Percentiles rank a stretch among this genome's conserved stretches.
phyloP scores from a whole-genome alignment of 2,797 vertebrate genomes.

The Tapirus indicus region DNA sequence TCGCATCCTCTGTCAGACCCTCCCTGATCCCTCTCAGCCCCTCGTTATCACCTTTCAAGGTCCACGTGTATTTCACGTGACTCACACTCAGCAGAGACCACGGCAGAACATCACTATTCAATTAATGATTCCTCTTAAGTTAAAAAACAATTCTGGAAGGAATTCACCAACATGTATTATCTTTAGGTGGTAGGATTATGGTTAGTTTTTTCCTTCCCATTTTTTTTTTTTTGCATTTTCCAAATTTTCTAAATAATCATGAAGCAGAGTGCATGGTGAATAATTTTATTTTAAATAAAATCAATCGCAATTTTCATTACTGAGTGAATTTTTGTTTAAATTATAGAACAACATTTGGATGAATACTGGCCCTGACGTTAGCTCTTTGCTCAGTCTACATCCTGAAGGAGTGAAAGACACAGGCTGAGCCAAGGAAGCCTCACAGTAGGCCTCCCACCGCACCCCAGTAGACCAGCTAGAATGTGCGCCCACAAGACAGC shows the following conservation, averaged over 20 bases:
- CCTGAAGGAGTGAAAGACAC: background rate
- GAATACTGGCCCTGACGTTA: background rate
- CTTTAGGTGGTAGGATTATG: background rate
- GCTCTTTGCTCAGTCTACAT: background rate
- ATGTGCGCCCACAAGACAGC: background rate
- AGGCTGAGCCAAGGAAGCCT: background rate
- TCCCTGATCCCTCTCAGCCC: background rate
- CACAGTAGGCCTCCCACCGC: background rate
- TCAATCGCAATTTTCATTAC: background rate
- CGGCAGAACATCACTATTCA: background rate
- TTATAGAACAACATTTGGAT: background rate
- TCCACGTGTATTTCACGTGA: background rate
- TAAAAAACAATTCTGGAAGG: background rate
- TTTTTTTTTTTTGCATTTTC: background rate
- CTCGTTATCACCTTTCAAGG: background rate
- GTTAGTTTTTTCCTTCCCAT: background rate
- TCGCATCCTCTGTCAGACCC: background rate
- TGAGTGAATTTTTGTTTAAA: background rate
- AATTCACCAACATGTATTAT: background rate
- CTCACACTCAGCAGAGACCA: background rate
- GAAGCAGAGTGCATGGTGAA: background rate
- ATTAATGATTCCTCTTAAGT: background rate
- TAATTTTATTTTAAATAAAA: slow-evolving; percentile 10
- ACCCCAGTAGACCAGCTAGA: rapidly evolving
- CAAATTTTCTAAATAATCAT: background rate